A percentile compares a stretch with the other conserved stretches of the same genome.
Conservation (phyloP, 2,113 vertebrate genomes). For the Entomyzon cyanotis region DNA sequence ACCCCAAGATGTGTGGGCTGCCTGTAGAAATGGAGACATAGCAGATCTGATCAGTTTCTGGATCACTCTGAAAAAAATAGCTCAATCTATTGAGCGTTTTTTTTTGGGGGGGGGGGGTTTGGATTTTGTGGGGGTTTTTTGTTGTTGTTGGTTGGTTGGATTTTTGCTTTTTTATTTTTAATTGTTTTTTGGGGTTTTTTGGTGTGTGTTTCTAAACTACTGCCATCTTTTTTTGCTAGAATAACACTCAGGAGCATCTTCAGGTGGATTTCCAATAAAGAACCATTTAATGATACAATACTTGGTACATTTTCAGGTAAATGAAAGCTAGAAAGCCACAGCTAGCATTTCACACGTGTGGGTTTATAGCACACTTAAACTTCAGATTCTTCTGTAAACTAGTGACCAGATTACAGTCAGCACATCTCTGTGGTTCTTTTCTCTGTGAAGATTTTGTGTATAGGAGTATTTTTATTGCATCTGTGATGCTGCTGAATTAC, state of each 20-base stretch:
- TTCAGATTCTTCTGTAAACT: background rate
- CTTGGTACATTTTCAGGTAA: slow-evolving; percentile 22
- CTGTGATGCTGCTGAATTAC: background rate
- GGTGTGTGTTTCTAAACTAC: background rate
- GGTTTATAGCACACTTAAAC: slow-evolving; percentile 9
- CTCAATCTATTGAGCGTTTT: background rate
- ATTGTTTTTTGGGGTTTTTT: background rate
- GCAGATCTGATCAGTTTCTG: background rate
- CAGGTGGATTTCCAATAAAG: background rate
- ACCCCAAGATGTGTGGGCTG: background rate
- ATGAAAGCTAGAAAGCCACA: slow-evolving; percentile 35
- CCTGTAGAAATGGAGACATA: background rate
- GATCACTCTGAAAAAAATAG: background rate
- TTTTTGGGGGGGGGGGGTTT: background rate
- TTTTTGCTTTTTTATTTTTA: too few species aligned
- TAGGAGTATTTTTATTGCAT: slow-evolving; percentile 15
- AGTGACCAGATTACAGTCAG: background rate
- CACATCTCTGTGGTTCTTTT: background rate
- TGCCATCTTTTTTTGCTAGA: slow-evolving; percentile 12
- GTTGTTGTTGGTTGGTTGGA: too few species aligned
- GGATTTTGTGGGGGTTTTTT: too few species aligned
- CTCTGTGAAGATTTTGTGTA: background rate
- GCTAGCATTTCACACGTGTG: slow-evolving; percentile 2
- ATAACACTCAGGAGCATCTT: background rate
- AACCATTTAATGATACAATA: background rate